phyloP scores from a whole-genome alignment of 2,797 vertebrate species.

The Microctenopoma lineatum region DNA sequence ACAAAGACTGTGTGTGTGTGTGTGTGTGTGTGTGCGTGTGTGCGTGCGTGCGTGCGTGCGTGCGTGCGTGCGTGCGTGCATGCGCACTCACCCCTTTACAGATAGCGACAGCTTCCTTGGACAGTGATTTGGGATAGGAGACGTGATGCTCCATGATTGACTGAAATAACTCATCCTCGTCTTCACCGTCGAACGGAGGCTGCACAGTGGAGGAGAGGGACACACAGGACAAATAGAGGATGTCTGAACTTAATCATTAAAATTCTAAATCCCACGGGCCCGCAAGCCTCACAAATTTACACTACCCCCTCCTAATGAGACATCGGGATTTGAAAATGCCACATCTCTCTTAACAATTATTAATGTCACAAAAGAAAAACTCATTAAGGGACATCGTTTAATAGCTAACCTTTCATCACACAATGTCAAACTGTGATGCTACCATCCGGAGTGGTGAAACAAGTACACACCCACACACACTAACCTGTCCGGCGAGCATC shows the following conservation, averaged over 20 bases:
- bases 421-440: slow-evolving; percentile 44
- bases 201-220: slow-evolving; percentile 51
- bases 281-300: background rate
- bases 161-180: slow-evolving; percentile 97
- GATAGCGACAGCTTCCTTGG: slow-evolving; percentile 98
- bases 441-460: slow-evolving; percentile 15
- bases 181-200: slow-evolving; percentile 98
- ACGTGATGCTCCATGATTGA: slow-evolving; percentile 99
- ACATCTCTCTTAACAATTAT: slow-evolving; percentile 50
- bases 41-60: slow-evolving; percentile 1
- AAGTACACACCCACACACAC: slow-evolving; percentile 28
- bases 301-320: slow-evolving; percentile 37
- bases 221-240: slow-evolving; percentile 30
- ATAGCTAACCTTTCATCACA: slow-evolving; percentile 54
- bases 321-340: slow-evolving; percentile 44
- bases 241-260: slow-evolving; percentile 32
- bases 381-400: slow-evolving; percentile 55
- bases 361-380: slow-evolving; percentile 54
- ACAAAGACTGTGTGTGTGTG: slow-evolving; percentile 15
- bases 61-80: slow-evolving; percentile 9
- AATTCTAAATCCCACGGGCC: slow-evolving; percentile 17
- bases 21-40: slow-evolving; percentile 21
- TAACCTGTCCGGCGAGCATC: slow-evolving; percentile 97
- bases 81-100: slow-evolving; percentile 94
- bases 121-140: slow-evolving; percentile 98